Base-by-base conservation (phyloP, 2,888 invertebrate genomes). In the Microchrysa polita region DNA sequence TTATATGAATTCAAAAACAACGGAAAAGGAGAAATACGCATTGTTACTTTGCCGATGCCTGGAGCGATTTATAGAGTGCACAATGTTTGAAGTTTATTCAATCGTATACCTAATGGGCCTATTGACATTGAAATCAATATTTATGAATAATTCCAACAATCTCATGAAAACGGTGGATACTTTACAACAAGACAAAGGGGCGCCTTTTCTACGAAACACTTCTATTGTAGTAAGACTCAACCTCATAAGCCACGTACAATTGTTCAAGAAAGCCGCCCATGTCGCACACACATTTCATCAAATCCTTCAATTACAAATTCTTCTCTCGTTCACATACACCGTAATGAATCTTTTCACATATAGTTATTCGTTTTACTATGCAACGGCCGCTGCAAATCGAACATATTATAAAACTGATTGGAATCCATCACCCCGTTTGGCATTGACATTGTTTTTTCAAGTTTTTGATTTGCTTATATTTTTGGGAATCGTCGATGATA, bases 361-460 rank as follows among this genome's bases (percentile, higher is more conserved):
- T 42, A 55, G 69, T 40, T 69, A 69, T n/a, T 69, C n/a, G 18
- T 5, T 55, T 1, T 69, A 69, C 22, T 69, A 69, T 40, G 1
- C 57, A n/a, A 14, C 20, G 16, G 20, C 42, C 20, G 55, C 55
- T 14, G 20, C 5, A 14, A 16, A 65, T 9, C 34, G 42, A 7
- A 5, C 55, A 2, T 55, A 23, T 18, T 65, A 12, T 44, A 44
- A 20, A 61, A 9, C 12, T 5, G 18, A 61, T 61, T 61, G 34
- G 61, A 16, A 18, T 23, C 2, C 4, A 61, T n/a, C 40, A 5
- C 9, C 16, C 10, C 9, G 27, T 40, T 16, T 61, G 12, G 5
- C 16, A 2, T 16, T 61, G 22, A n/a, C 40, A n/a, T 14, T 9
- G 5, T 40, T 16, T 23, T 23, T 23, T 5, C n/a, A 67, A 16